Evolutionary conservation across 2,797 vertebrate species (phyloP).

Genomic region (Chelon auratus): DNA sequence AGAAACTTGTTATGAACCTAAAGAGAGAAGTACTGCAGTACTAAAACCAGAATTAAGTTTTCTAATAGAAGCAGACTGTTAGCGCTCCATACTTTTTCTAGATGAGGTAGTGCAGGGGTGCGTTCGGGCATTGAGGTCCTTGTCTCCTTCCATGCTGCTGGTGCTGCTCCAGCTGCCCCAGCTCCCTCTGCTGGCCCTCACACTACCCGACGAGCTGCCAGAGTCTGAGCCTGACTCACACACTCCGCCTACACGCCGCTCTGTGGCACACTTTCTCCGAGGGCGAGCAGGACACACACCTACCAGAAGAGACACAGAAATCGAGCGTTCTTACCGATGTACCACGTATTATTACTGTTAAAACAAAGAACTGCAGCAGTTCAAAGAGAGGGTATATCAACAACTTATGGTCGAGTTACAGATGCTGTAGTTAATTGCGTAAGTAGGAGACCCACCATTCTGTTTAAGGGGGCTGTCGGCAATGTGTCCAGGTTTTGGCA

Average conservation of each 20-base stretch:
- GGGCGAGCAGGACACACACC: conserved; percentile 77
- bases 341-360: not conserved
- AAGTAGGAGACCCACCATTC: conserved; percentile 80
- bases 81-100: conserved; percentile 75
- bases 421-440: not conserved
- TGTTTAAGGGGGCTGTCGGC: conserved; percentile 82
- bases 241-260: conserved; percentile 87
- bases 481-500: conserved; percentile 79
- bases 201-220: conserved; percentile 92
- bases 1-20: not conserved
- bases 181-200: conserved; percentile 95
- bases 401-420: not conserved
- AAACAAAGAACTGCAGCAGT: not conserved
- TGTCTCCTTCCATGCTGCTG: conserved; percentile 95
- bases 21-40: not conserved
- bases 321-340: not conserved
- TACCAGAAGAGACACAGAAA: conserved; percentile 36
- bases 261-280: conserved; percentile 84
- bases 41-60: not conserved
- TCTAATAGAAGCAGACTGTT: conserved; percentile 15
- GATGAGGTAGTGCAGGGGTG: conserved; percentile 82
- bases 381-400: not conserved
- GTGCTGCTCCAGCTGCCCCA: conserved; percentile 99
- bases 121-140: conserved; percentile 81
- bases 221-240: conserved; percentile 97